A percentile compares a stretch with the other conserved stretches of the same genome.
phyloP scores from a whole-genome alignment of 2,888 invertebrate species.

The Idaea straminata region DNA sequence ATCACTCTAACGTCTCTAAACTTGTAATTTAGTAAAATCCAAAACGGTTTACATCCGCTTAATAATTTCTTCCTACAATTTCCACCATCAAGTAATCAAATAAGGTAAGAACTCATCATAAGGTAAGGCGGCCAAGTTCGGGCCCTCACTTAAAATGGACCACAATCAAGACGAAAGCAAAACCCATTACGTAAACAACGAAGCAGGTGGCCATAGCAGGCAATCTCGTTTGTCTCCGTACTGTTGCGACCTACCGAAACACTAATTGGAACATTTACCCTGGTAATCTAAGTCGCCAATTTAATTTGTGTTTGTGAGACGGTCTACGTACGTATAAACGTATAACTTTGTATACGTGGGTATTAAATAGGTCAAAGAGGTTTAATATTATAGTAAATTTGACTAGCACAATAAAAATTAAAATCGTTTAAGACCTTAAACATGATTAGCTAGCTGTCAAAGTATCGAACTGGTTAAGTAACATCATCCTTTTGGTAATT shows the following conservation, averaged over 20 bases:
- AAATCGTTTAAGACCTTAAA: too few species aligned
- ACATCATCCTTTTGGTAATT: too few species aligned
- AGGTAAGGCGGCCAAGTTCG: constrained; percentile 36
- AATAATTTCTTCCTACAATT: background rate
- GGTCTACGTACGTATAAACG: constrained; percentile 1
- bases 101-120: constrained; percentile 18
- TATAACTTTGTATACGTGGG: background rate
- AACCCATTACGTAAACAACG: constrained; percentile 54
- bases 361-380: background rate
- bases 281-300: constrained; percentile 68
- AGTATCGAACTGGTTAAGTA: too few species aligned
- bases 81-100: background rate
- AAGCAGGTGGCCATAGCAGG: constrained; percentile 60
- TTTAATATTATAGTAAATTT: background rate
- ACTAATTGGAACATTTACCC: constrained; percentile 74
- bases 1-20: too few species aligned
- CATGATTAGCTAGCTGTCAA: too few species aligned
- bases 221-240: constrained; percentile 69
- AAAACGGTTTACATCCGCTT: background rate
- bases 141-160: constrained; percentile 40
- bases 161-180: constrained; percentile 50
- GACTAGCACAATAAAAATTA: too few species aligned
- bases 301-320: constrained; percentile 57
- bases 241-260: constrained; percentile 55
- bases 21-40: too few species aligned